Conservation (phyloP, 2,113 vertebrate genomes). For the Capricornis sumatraensis region DNA sequence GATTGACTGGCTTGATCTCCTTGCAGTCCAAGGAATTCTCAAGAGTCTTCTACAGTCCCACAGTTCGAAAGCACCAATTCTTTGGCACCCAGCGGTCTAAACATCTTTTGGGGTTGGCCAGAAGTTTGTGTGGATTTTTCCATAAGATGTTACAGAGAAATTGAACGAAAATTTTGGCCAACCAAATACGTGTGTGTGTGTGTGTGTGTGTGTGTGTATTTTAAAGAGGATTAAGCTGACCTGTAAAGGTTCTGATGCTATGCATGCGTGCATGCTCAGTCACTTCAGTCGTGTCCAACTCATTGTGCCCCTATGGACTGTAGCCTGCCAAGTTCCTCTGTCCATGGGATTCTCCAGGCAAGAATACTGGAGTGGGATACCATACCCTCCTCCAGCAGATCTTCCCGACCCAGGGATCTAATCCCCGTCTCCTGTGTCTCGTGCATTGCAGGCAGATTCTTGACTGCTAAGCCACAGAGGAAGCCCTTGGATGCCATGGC, state of each 20-base stretch:
- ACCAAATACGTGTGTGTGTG: not conserved
- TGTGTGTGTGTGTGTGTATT: not conserved
- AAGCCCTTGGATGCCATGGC: not conserved
- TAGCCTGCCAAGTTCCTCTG: not conserved
- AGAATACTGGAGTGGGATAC: not conserved
- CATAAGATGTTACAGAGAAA: not conserved
- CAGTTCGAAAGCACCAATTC: not conserved
- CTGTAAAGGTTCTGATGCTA: not conserved
- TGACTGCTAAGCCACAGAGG: not conserved
- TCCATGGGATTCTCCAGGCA: not conserved
- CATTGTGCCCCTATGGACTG: not conserved
- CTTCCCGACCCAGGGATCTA: not conserved
- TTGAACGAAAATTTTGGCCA: not conserved
- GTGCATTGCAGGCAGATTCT: not conserved
- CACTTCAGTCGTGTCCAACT: not conserved
- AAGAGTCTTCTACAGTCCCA: not conserved
- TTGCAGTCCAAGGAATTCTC: not conserved
- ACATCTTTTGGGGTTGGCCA: not conserved
- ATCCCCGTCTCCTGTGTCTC: not conserved
- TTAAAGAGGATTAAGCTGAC: not conserved
- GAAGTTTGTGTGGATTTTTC: not conserved
- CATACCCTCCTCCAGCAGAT: not conserved
- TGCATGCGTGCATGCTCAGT: rapidly evolving
- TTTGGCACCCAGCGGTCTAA: not conserved
- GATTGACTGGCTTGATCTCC: not conserved